Conservation (phyloP, 2,113 vertebrate genomes). For the Ceyx margarethae region DNA sequence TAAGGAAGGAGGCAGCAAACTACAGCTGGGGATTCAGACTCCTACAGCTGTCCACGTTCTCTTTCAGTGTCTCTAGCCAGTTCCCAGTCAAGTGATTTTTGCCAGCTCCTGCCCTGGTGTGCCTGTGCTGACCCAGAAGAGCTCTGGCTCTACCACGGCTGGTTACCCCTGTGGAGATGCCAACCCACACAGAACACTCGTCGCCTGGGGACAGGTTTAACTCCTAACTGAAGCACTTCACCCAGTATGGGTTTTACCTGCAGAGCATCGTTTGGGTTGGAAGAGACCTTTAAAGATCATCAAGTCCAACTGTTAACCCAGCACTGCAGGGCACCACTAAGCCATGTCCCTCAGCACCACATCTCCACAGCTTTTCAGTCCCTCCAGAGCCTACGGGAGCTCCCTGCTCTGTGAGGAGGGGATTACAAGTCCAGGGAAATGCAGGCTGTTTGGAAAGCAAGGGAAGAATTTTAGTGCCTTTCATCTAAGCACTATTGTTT, state of each 20-base stretch:
- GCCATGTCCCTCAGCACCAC: neutral
- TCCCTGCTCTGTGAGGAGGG: neutral
- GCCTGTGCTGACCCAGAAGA: neutral
- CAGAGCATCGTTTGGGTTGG: neutral
- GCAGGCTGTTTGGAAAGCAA: neutral
- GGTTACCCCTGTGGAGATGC: neutral
- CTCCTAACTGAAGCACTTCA: neutral
- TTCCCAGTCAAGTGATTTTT: neutral
- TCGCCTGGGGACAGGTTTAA: neutral
- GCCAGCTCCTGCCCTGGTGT: neutral
- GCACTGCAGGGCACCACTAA: neutral
- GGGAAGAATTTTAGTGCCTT: neutral
- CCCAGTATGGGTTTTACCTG: neutral
- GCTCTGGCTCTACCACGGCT: neutral
- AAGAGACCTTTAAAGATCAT: neutral
- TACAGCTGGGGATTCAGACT: neutral
- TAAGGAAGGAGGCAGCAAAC: neutral
- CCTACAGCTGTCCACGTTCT: neutral
- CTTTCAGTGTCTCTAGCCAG: neutral
- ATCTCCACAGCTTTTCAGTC: neutral
- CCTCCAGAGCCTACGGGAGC: neutral
- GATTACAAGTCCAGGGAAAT: neutral
- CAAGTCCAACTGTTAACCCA: neutral
- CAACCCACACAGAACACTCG: neutral
- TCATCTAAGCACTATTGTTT: conserved; percentile 6